Base-by-base conservation (phyloP, 2,888 invertebrate genomes). In the Pseudeuparius sepicola region DNA sequence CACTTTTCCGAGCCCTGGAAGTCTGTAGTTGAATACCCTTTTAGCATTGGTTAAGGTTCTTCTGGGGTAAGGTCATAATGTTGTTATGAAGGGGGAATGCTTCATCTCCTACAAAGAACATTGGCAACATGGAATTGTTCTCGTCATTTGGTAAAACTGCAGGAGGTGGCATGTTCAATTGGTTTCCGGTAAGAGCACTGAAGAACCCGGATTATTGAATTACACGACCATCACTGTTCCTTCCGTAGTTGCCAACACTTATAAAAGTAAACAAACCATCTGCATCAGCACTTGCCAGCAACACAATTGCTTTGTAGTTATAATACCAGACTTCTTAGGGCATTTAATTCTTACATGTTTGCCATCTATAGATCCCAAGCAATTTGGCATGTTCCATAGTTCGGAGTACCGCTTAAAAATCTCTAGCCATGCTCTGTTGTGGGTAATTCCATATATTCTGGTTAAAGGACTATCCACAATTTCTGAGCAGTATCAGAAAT, bases 21-120 rank as follows among this genome's bases (percentile, higher is more conserved):
- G 34, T 29, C 39, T 29, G 32, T 43, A 43, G 36, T 43, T 43
- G 31, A 39, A 43, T 27, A 43, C 39, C 29, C 39, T 36, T 41
- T 39, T 43, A 23, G 24, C 16, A 17, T 39, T 41, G 20, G 31
- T 37, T 35, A 41, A 23, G 31, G 14, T 40, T 34, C 31, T 37
- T 25, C 31, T 15, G 10, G 37, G 17, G 26, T 33, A 37, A 4
- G 37, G 32, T 27, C 31, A 36, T 31, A 11, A 13, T 12, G 28
- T 36, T 31, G 3, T 13, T 14, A 18, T 23, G 27, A 13, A 34
- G 25, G 3, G 29, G 29, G 14, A 35, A 35, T 14, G 35, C 35
- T 29, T 36, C 31, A 31, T 31, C 36, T 25, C 11, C 36, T n/a
- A n/a, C n/a, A 33, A 33, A 10, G 11, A 29, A 29, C 18, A 30